phyloP scores from a whole-genome alignment of 2,113 vertebrate species.

The Perca fluviatilis region DNA sequence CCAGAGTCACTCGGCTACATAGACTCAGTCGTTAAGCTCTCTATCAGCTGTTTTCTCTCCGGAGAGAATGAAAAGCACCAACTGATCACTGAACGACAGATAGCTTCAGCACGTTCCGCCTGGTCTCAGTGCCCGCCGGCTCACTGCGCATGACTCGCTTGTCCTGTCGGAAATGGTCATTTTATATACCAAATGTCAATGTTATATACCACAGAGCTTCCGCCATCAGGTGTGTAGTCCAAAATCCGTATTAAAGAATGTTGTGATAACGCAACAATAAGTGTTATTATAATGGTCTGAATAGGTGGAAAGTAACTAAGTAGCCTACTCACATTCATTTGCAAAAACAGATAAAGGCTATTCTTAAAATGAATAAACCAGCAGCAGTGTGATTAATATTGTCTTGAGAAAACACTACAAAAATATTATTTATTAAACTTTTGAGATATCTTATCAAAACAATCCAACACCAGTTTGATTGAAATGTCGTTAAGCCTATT shows the following conservation, averaged over 20 bases:
- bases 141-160: neutral
- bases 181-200: neutral
- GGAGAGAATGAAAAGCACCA: constrained; percentile 25
- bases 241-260: neutral
- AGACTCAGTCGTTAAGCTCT: neutral
- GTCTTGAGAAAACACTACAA: neutral
- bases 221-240: neutral
- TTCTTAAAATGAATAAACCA: neutral
- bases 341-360: neutral
- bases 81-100: constrained; percentile 25
- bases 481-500: neutral
- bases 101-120: constrained; percentile 16
- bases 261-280: neutral
- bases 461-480: neutral
- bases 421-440: neutral
- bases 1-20: constrained; percentile 1
- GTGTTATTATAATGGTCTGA: no score
- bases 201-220: neutral
- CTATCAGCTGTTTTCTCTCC: constrained; percentile 21
- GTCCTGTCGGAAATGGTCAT: neutral
- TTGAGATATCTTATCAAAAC: neutral
- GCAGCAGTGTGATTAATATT: no score
- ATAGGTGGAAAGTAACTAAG: neutral
- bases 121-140: constrained; percentile 62
- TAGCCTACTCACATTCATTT: neutral